These are phyloP conservation scores for Acleris literana DNA, from an alignment of 2,888 invertebrate genomes.

Conservation along the genomic window DNA sequence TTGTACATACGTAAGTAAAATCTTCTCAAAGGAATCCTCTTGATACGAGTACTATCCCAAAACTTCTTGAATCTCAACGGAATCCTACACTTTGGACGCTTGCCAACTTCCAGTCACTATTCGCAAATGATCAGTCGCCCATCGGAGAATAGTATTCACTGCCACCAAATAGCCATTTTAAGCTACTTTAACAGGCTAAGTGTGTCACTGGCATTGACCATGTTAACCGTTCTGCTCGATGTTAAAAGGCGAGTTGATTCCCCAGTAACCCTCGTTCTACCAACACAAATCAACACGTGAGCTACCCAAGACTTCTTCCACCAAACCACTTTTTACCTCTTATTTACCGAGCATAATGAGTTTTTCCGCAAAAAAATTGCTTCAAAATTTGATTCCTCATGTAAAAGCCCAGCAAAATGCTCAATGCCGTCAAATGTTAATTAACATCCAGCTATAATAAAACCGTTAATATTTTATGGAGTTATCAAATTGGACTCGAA, in stretches of 20 bases:
- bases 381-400: background rate
- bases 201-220: no score
- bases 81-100: no score
- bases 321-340: constrained; percentile 2
- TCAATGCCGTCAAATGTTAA: background rate
- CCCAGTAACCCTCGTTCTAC: background rate
- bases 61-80: no score
- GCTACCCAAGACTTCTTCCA: background rate
- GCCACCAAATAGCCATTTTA: no score
- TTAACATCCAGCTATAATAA: constrained; percentile 6
- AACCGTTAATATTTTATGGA: constrained; percentile 12
- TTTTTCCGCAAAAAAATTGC: constrained; percentile 12
- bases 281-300: constrained; percentile 9
- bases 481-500: constrained; percentile 19
- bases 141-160: no score
- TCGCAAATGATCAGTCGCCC: no score
- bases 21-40: no score
- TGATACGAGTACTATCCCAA: no score
- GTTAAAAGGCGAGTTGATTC: background rate
- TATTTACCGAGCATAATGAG: constrained; percentile 22
- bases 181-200: no score
- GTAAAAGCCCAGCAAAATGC: background rate
- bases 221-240: background rate
- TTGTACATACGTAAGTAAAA: no score
- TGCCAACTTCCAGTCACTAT: no score